These are phyloP conservation scores for Tursiops truncatus DNA, from an alignment of 2,113 vertebrate genomes.

Conservation along the genomic window DNA sequence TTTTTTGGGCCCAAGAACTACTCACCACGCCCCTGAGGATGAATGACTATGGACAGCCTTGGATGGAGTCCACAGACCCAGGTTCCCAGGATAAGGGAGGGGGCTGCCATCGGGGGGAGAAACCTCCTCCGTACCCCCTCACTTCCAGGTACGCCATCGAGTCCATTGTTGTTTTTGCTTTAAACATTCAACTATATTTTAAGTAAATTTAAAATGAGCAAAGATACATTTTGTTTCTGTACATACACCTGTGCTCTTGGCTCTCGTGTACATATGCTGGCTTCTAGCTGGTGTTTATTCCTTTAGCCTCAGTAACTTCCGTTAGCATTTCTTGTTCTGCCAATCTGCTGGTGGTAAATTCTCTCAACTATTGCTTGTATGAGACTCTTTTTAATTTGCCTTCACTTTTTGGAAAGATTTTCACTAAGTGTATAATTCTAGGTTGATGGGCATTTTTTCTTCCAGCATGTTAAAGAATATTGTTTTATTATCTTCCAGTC, in stretches of 20 bases:
- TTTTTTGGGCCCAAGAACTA: background rate
- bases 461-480: fast-evolving
- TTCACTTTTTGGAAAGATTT: background rate
- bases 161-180: background rate
- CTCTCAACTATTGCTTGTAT: no score
- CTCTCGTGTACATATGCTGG: no score
- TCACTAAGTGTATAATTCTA: background rate
- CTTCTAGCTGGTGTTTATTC: no score
- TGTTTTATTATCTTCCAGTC: no score
- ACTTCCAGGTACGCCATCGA: background rate
- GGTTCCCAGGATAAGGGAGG: background rate
- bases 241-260: background rate
- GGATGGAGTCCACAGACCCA: background rate
- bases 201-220: no score
- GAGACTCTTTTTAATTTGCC: background rate
- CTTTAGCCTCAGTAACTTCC: background rate
- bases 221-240: no score
- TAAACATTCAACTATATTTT: background rate
- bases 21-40: background rate
- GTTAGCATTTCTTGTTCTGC: background rate
- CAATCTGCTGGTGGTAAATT: background rate
- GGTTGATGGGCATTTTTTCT: no score
- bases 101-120: background rate
- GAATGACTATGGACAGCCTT: background rate
- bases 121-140: no score